Conservation (phyloP, 2,888 invertebrate genomes). For the Conomelus anceps region DNA sequence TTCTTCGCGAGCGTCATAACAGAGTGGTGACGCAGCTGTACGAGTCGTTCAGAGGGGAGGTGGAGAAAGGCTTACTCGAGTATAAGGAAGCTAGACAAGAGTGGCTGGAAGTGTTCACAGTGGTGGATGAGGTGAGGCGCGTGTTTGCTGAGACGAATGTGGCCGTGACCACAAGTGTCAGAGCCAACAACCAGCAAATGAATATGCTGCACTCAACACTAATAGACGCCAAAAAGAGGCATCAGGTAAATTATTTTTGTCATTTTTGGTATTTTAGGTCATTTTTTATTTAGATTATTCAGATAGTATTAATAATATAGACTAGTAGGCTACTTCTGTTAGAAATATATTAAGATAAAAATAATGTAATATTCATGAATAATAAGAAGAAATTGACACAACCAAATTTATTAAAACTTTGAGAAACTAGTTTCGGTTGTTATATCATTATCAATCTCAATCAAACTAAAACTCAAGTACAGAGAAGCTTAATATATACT, state of each 20-base stretch:
- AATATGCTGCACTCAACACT: neutral
- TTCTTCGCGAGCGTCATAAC: neutral
- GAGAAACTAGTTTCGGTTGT: too few species aligned
- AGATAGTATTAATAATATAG: too few species aligned
- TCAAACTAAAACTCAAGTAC: too few species aligned
- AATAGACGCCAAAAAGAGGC: neutral
- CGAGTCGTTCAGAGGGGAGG: neutral
- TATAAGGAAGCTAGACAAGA: neutral
- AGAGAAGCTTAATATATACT: too few species aligned
- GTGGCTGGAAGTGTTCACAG: neutral
- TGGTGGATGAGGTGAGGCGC: neutral
- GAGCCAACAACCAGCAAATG: neutral
- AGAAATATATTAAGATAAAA: too few species aligned
- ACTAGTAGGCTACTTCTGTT: too few species aligned
- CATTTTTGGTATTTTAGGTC: too few species aligned
- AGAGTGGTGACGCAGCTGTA: neutral
- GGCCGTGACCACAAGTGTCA: neutral
- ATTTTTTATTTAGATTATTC: too few species aligned
- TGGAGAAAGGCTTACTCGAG: neutral
- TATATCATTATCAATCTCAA: too few species aligned
- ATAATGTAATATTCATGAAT: too few species aligned
- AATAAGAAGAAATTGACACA: too few species aligned
- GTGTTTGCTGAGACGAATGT: neutral
- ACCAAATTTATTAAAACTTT: too few species aligned
- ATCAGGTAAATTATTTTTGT: neutral